phyloP scores from a whole-genome alignment of 1,140 invertebrate species.

The Armadillidium nasatum region DNA sequence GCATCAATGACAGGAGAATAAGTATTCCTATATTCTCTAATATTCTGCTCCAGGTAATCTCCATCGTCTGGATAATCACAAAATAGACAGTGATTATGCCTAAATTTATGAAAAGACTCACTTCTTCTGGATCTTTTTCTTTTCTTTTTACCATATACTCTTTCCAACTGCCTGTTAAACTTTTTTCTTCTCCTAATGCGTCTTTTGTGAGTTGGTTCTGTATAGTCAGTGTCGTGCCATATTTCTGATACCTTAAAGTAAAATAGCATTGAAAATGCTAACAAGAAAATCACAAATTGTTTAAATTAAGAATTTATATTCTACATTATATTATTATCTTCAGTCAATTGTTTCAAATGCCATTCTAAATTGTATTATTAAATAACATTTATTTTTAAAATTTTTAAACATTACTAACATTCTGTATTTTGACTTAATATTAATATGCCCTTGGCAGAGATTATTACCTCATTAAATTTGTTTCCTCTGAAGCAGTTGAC shows the following conservation, averaged over 20 bases:
- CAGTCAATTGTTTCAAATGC: no score
- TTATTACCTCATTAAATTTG: conserved; percentile 23
- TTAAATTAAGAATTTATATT: no score
- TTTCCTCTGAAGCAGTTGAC: conserved; percentile 20
- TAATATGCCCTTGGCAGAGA: no score
- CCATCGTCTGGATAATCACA: not conserved
- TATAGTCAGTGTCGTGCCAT: not conserved
- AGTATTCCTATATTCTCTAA: not conserved
- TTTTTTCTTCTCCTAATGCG: not conserved
- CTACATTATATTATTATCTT: no score
- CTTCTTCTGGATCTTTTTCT: not conserved
- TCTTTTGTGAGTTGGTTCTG: not conserved
- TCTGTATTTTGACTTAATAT: no score
- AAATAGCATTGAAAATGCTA: no score
- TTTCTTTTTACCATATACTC: no score
- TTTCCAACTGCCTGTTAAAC: not conserved
- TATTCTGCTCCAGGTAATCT: not conserved
- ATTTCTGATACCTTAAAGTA: not conserved
- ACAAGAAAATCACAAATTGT: no score
- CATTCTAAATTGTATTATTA: no score
- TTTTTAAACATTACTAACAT: no score
- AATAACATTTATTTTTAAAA: no score
- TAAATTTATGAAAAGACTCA: not conserved
- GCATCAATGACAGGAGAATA: not conserved
- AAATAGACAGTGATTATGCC: not conserved